Evolutionary conservation across 2,797 vertebrate genomes (phyloP).

Genomic region (Pteropus rufus): DNA sequence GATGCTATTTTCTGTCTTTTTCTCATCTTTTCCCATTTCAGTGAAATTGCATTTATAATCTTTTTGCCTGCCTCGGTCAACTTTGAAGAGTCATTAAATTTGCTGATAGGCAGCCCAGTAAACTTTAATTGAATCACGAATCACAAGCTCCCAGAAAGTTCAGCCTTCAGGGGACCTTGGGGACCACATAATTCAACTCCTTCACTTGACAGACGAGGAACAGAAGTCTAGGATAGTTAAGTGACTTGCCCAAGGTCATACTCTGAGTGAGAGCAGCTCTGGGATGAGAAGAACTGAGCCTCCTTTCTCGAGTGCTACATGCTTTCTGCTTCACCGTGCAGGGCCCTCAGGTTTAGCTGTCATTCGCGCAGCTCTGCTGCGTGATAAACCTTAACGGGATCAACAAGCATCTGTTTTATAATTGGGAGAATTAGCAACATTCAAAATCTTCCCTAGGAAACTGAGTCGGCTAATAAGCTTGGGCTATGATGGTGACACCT

Average conservation of each 20-base stretch:
- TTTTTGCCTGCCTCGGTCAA: conserved; percentile 61
- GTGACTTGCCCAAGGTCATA: conserved; percentile 65
- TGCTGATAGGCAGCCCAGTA: conserved; percentile 59
- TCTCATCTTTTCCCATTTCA: conserved; percentile 63
- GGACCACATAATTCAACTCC: conserved; percentile 52
- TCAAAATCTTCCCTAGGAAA: conserved; percentile 20
- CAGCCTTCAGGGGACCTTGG: conserved; percentile 46
- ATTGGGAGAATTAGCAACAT: not conserved
- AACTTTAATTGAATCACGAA: conserved; percentile 72
- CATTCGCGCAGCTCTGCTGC: not conserved
- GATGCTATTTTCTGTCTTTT: conserved; percentile 49
- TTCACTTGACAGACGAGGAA: conserved; percentile 44
- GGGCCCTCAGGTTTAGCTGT: not conserved
- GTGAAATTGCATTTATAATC: conserved; percentile 69
- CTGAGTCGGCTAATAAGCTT: not conserved
- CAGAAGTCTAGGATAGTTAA: conserved; percentile 38
- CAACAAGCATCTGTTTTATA: not conserved
- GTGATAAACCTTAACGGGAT: not conserved
- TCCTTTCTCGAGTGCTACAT: not conserved
- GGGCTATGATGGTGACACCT: not conserved
- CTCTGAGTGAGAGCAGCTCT: conserved; percentile 28
- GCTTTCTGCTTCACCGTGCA: fast-evolving
- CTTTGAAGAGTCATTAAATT: conserved; percentile 73
- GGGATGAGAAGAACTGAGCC: not conserved
- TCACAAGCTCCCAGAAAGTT: conserved; percentile 53